A percentile compares a stretch with the other conserved stretches of the same genome.
Evolutionary conservation across 2,888 invertebrate species (phyloP).

Genomic region (Meganola albula): DNA sequence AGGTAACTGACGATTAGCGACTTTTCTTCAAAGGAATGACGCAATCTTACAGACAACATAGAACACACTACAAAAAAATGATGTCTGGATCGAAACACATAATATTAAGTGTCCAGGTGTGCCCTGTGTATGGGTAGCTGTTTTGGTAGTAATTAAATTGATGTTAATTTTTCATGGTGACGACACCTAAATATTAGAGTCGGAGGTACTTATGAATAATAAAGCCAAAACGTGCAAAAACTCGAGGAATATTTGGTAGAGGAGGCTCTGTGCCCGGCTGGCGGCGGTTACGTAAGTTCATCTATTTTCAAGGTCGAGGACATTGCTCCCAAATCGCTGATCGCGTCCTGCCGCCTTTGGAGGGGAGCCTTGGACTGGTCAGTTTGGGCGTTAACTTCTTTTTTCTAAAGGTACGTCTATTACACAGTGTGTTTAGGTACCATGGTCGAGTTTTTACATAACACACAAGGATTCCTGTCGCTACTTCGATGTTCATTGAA

Average conservation of each 20-base stretch:
- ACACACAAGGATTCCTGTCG: slow-evolving; percentile 18
- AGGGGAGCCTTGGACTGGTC: slow-evolving; percentile 52
- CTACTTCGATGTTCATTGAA: slow-evolving; percentile 18
- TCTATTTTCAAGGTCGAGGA: slow-evolving; percentile 76
- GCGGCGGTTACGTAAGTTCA: slow-evolving; percentile 73
- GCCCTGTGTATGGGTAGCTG: too few species aligned
- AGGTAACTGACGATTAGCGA: too few species aligned
- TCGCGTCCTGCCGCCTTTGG: slow-evolving; percentile 61
- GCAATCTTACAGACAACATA: too few species aligned
- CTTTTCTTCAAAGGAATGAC: too few species aligned
- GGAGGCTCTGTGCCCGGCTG: slow-evolving; percentile 58
- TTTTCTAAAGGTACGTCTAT: slow-evolving; percentile 49
- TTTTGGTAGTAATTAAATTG: too few species aligned
- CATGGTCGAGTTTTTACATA: slow-evolving; percentile 26
- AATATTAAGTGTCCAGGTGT: too few species aligned
- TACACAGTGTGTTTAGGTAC: slow-evolving; percentile 28
- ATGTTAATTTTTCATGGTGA: too few species aligned
- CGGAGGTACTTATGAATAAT: slow-evolving; percentile 27
- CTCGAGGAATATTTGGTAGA: slow-evolving; percentile 65
- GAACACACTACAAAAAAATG: too few species aligned
- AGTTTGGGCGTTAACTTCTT: slow-evolving; percentile 64
- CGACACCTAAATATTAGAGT: too few species aligned
- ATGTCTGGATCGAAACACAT: too few species aligned
- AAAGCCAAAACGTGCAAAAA: slow-evolving; percentile 65
- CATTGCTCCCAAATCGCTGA: slow-evolving; percentile 76